Base-by-base conservation (phyloP, 2,113 vertebrate species). In the Picathartes gymnocephalus region DNA sequence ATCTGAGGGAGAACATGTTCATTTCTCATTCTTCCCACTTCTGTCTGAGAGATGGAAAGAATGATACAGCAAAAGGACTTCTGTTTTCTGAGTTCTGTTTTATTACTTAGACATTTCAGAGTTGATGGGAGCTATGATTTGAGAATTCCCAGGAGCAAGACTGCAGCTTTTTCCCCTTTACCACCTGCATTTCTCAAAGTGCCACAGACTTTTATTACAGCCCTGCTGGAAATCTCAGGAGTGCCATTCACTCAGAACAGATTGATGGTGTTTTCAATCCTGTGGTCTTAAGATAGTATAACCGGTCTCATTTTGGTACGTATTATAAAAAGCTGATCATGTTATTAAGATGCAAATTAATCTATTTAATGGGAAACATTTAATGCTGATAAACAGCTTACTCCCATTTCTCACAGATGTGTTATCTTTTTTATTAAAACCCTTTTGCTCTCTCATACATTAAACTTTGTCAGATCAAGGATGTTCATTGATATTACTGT, bases 121-220 rank as follows among this genome's bases (percentile, higher is more conserved):
- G 77, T 37, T 71, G 88, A 91, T 93, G 92, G 87, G 87, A 82
- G 74, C 88, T 93, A 51, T 76, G 78, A 72, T 82, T 77, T 78
- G 87, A 94, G 92, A 86, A 95, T 95, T 97, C 96, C 88, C 96
- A 91, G 78, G 66, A 87, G 87, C 35, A 74, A 81, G 81, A 31
- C 47, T 90, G 73, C 66, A 77, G 66, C 65, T 94, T 71, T 81
- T 87, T 53, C 65, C 71, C 74, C 48, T 79, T 97, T 91, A 85
- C 90, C 90, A 89, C 73, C 86, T 94, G 90, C 15, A 9, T 81
- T 90, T 93, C 83, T 90, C 76, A 70, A 82, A 72, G 66, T 77
- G 86, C 62, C 88, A 83, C 74, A 83, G 83, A 56, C 89, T 92
- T 94, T 96, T 94, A 94, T 91, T 96, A 72, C 57, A 92, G 64